These are phyloP conservation scores for Macquaria ambigua DNA, from an alignment of 2,113 vertebrate genomes.

Conservation along the genomic window DNA sequence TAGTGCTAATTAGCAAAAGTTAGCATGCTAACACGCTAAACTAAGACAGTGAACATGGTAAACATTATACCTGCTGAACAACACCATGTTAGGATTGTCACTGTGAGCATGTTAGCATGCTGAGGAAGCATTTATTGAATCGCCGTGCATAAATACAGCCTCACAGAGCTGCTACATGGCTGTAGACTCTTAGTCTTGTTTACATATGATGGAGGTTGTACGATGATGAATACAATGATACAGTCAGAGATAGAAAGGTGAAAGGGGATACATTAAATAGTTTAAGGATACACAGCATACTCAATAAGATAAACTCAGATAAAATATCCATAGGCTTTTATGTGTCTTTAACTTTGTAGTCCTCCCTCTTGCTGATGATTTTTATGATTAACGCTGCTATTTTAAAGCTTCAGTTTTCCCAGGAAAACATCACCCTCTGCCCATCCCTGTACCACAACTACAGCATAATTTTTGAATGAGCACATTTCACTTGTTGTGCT, in stretches of 20 bases:
- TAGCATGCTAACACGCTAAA: not conserved
- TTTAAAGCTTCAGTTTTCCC: not conserved
- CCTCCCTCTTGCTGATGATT: too few species aligned
- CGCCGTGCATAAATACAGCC: too few species aligned
- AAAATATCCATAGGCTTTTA: not conserved
- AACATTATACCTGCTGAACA: too few species aligned
- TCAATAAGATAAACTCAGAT: not conserved
- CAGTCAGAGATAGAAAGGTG: not conserved
- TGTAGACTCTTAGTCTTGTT: too few species aligned
- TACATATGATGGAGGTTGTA: too few species aligned
- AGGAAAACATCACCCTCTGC: not conserved
- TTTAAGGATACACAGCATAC: not conserved
- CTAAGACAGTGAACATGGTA: too few species aligned
- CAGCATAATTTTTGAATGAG: constrained; percentile 23
- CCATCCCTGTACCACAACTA: constrained; percentile 2
- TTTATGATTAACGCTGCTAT: not conserved
- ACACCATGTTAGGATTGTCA: too few species aligned
- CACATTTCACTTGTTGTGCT: constrained; percentile 30
- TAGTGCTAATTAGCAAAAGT: not conserved
- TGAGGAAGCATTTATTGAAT: too few species aligned
- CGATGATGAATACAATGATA: not conserved
- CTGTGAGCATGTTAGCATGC: too few species aligned
- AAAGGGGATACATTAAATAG: not conserved
- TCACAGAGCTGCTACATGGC: too few species aligned
- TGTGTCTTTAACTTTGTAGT: not conserved